Conservation (phyloP, 2,113 vertebrate species). For the Pionites leucogaster region DNA sequence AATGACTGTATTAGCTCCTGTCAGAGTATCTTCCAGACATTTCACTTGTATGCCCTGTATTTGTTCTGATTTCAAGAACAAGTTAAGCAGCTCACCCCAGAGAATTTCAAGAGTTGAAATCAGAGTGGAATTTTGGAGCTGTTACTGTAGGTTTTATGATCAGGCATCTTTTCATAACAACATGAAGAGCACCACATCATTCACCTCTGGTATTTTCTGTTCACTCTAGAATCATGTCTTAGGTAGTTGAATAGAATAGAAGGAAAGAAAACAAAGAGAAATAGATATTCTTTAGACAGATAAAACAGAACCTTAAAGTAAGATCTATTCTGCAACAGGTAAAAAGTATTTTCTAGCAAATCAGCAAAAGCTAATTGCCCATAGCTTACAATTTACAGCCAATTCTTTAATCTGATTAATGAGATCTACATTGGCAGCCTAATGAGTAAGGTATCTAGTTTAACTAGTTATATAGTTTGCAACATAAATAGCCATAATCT, state of each 20-base stretch:
- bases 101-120: background rate
- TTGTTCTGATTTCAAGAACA: background rate
- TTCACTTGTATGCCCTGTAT: background rate
- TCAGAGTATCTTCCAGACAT: background rate
- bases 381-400: background rate
- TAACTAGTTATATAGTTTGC: background rate
- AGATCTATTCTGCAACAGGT: background rate
- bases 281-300: background rate
- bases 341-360: background rate
- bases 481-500: background rate
- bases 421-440: background rate
- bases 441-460: background rate
- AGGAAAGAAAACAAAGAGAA: background rate
- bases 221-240: background rate
- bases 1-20: background rate
- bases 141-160: background rate
- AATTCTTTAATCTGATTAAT: background rate
- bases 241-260: background rate
- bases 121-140: background rate
- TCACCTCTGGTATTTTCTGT: background rate
- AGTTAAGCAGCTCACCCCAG: background rate
- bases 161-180: background rate
- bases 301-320: background rate
- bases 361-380: background rate
- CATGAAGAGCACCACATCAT: background rate